Base-by-base conservation (phyloP, 2,113 vertebrate genomes). In the Centropristis striata region DNA sequence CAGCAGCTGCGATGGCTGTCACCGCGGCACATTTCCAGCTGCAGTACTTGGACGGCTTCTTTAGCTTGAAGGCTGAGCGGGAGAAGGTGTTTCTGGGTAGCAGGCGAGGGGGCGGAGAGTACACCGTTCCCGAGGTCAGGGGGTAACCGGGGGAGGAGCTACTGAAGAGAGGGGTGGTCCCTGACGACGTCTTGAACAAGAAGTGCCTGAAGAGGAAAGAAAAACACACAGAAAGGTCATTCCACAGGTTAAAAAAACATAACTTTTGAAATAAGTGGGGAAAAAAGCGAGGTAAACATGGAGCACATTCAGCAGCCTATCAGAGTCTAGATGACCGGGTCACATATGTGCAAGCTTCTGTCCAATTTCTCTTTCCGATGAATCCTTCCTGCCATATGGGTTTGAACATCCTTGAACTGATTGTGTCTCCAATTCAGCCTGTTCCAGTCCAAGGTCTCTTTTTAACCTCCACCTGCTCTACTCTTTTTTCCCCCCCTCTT, bases 21-120 rank as follows among this genome's bases (percentile, higher is more conserved):
- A 99, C 94, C 15, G 98, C 98, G 1, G 98, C 97, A 47, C 98
- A 99, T 92, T 99, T 99, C 98, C 98, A 99, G 96, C 98, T 99
- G 92, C 98, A 99, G 93, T 99, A 99, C 85, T 98, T 99, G 89
- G 98, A 99, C 59, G 98, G 98, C 46, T 99, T 99, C 96, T 99
- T 99, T 90, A 99, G 96, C 92, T 99, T 99, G 96, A 99, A 99
- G 18, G 98, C 97, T 71, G 97, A 98, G 93, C 98, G 96, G 88
- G 98, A 99, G 94, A 99, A 99, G 54, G 98, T 99, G 93, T 98
- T 99, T 93, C 98, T 95, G 84, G 98, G 98, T 83, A 99, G 92
- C 90, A 99, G 97, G 88, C 98, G 96, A 70, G 98, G 98, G 13
- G 98, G 98, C 5, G 98, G 98, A 1, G 98, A 99, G 60, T 99